phyloP scores from a whole-genome alignment of 2,113 vertebrate genomes.

The Neomonachus schauinslandi region DNA sequence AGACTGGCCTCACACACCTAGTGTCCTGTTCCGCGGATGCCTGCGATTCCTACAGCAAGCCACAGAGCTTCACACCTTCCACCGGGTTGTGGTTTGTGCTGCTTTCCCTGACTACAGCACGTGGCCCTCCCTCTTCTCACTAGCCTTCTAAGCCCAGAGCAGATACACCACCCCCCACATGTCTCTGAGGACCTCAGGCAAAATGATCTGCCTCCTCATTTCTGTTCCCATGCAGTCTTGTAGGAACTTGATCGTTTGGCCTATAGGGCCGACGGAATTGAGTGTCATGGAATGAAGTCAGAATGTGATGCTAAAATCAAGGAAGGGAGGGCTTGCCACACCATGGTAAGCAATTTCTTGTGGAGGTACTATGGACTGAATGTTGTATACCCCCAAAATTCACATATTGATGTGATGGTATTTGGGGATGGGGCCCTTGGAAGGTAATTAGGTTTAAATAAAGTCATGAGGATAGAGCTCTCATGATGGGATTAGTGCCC shows the following conservation, averaged over 20 bases:
- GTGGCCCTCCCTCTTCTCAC: fast-evolving
- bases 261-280: fast-evolving
- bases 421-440: background rate
- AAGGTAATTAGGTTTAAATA: background rate
- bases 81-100: fast-evolving
- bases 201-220: background rate
- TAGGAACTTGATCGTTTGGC: background rate
- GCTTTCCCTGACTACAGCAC: no score
- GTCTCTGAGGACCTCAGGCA: background rate
- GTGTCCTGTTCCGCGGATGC: fast-evolving
- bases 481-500: no score
- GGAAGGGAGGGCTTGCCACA: background rate
- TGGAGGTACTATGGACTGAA: background rate
- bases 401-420: background rate
- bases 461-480: background rate
- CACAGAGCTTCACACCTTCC: fast-evolving
- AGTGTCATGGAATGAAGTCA: no score
- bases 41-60: background rate
- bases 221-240: background rate
- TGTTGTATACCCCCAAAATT: background rate
- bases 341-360: background rate
- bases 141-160: background rate
- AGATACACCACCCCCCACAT: background rate
- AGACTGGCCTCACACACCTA: background rate
- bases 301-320: no score